Conservation (phyloP, 2,888 invertebrate species). For the Nymphalis polychloros region DNA sequence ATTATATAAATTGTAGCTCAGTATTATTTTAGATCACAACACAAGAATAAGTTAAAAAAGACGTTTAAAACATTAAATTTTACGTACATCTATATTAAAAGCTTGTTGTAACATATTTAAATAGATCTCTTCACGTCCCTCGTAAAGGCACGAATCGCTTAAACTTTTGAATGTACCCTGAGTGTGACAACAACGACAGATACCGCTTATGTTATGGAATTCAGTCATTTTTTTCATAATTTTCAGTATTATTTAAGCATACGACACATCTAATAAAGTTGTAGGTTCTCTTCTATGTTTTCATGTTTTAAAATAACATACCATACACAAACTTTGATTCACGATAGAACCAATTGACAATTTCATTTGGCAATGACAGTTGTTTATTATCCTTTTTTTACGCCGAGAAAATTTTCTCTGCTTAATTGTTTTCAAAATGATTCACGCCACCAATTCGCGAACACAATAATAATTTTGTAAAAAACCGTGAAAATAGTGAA, state of each 20-base stretch:
- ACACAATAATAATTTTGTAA: no score
- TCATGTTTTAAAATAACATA: not conserved
- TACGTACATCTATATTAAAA: slow-evolving; percentile 60
- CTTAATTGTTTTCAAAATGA: no score
- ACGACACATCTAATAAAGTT: not conserved
- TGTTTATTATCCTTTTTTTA: no score
- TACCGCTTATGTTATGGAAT: slow-evolving; percentile 47
- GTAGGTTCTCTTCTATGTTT: no score
- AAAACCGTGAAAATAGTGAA: no score
- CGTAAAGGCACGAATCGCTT: slow-evolving; percentile 41
- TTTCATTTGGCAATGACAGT: not conserved
- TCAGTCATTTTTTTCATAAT: slow-evolving; percentile 50
- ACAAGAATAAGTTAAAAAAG: no score
- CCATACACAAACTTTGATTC: not conserved
- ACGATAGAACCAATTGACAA: not conserved
- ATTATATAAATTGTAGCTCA: not conserved
- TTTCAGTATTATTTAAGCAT: slow-evolving; percentile 16
- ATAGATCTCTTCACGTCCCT: slow-evolving; percentile 53
- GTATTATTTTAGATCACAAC: not conserved
- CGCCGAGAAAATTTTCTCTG: no score
- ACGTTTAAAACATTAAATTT: slow-evolving; percentile 8
- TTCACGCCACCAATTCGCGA: no score
- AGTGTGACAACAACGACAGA: slow-evolving; percentile 69
- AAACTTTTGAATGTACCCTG: slow-evolving; percentile 59
- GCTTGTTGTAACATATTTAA: slow-evolving; percentile 54